Percentiles rank a stretch among this genome's conserved stretches.
phyloP scores from a whole-genome alignment of 2,888 invertebrate genomes.

The Cantharis flavilabris region DNA sequence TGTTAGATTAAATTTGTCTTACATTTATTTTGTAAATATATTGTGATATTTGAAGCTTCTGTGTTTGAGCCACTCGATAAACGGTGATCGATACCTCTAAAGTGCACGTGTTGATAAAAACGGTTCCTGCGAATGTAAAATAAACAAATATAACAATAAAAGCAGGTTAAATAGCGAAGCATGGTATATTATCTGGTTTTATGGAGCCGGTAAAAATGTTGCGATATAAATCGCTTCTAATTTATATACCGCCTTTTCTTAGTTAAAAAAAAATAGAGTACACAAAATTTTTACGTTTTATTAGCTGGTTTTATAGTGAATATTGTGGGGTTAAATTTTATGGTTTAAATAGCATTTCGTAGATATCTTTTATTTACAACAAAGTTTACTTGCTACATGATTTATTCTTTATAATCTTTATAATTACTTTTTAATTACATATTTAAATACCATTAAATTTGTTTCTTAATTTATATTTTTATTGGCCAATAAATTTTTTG shows the following conservation, averaged over 20 bases:
- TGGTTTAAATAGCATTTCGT: constrained; percentile 11
- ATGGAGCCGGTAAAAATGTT: background rate
- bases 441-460: background rate
- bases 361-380: background rate
- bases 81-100: background rate
- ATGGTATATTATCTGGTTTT: background rate
- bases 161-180: background rate
- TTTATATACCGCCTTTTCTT: constrained; percentile 4
- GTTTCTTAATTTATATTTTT: background rate
- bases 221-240: constrained; percentile 9
- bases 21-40: background rate
- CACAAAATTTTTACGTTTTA: constrained; percentile 13
- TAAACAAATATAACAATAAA: background rate
- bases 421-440: background rate
- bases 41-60: background rate
- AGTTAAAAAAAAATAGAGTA: constrained; percentile 14
- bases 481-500: background rate
- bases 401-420: background rate
- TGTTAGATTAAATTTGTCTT: constrained; percentile 3
- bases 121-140: background rate
- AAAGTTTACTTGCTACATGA: background rate
- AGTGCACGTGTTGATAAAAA: background rate
- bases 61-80: background rate
- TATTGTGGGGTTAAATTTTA: constrained; percentile 13
- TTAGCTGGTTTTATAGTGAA: constrained; percentile 15